phyloP scores from a whole-genome alignment of 1,140 invertebrate species.

The Calephelis nemesis region DNA sequence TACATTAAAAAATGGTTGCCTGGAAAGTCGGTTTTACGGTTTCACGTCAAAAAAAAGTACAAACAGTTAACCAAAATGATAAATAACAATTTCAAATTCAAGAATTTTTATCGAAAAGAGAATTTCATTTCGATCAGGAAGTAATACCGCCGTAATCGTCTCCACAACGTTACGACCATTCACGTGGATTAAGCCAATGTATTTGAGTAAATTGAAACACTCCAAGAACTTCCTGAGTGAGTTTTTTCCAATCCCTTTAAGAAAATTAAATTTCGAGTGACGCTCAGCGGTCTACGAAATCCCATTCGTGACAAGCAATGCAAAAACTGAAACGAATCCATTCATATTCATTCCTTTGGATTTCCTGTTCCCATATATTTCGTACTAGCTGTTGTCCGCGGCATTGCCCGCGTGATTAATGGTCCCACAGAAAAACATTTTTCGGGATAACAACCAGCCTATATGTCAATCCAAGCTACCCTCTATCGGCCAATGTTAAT shows the following conservation, averaged over 20 bases:
- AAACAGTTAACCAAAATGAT: no score
- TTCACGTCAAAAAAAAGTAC: no score
- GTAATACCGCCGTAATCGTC: slow-evolving; percentile 17
- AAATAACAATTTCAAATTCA: no score
- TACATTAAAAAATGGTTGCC: no score
- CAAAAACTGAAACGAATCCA: slow-evolving; percentile 7
- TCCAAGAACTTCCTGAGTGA: not conserved
- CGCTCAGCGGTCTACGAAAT: not conserved
- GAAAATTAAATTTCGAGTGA: slow-evolving; percentile 11
- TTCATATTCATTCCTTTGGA: not conserved
- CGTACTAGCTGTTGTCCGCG: no score
- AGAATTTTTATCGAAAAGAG: slow-evolving; percentile 5
- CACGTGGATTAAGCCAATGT: not conserved
- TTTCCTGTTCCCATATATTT: not conserved
- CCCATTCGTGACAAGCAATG: slow-evolving; percentile 14
- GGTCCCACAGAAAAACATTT: no score
- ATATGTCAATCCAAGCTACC: no score
- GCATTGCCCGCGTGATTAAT: no score
- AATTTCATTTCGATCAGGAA: slow-evolving; percentile 13
- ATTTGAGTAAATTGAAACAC: slow-evolving; percentile 8
- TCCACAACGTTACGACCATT: slow-evolving; percentile 8
- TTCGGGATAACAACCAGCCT: no score
- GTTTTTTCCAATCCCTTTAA: slow-evolving; percentile 11
- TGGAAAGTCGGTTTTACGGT: no score
- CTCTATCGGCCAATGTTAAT: no score